These are phyloP conservation scores for Mesorhabditis spiculigera DNA, from an alignment of 2,888 invertebrate species.

Conservation along the genomic window DNA sequence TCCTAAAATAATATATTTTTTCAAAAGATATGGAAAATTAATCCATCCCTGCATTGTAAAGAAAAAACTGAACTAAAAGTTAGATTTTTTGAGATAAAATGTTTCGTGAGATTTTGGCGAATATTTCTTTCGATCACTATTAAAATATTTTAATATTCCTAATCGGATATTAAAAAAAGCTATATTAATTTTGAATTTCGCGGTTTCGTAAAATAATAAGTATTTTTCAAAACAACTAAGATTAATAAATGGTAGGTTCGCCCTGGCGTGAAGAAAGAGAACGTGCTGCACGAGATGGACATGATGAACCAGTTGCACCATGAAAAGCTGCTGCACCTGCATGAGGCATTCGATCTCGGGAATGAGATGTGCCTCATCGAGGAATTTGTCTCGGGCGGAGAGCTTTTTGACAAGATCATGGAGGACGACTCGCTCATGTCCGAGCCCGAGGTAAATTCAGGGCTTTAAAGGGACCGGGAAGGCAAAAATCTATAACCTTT, in stretches of 20 bases:
- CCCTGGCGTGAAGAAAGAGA: conserved; percentile 60
- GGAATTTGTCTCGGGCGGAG: conserved; percentile 62
- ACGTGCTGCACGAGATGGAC: conserved; percentile 61
- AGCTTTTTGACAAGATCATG: conserved; percentile 61
- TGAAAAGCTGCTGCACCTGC: conserved; percentile 60
- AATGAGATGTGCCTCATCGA: conserved; percentile 62
- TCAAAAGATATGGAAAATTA: no score
- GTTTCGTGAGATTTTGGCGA: no score
- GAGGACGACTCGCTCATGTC: conserved; percentile 60
- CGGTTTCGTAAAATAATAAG: neutral
- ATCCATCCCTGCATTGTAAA: no score
- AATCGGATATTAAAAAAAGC: neutral
- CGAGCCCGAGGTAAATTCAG: conserved; percentile 49
- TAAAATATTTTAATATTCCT: no score
- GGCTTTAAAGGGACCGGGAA: no score
- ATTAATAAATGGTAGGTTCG: conserved; percentile 43
- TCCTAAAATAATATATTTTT: no score
- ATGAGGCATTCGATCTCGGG: conserved; percentile 61
- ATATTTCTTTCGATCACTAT: no score
- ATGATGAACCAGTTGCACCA: conserved; percentile 63
- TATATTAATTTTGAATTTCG: no score
- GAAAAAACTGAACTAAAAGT: no score
- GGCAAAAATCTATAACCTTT: no score
- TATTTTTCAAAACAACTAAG: neutral
- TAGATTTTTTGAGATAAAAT: no score